Conservation (phyloP, 2,797 vertebrate species). For the Aphelocoma californica region DNA sequence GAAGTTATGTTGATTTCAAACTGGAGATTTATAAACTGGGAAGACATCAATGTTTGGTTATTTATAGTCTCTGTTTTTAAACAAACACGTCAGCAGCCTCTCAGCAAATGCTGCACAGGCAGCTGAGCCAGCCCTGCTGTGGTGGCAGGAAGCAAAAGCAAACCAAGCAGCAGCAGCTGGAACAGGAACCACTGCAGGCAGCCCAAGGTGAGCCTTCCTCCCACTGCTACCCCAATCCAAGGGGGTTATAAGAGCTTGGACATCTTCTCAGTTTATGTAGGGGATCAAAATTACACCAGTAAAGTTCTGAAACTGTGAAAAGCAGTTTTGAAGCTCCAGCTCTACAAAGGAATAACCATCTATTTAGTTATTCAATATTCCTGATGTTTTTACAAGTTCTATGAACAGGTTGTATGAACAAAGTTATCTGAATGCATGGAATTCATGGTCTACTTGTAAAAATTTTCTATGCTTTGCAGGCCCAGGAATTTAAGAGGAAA, state of each 20-base stretch:
- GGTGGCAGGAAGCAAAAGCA: not conserved
- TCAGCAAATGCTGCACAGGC: not conserved
- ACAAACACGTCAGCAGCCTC: not conserved
- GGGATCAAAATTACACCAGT: not conserved
- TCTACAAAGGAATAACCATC: not conserved
- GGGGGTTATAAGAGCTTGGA: not conserved
- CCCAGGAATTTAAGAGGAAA: not conserved
- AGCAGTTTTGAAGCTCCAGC: not conserved
- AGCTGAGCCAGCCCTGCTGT: not conserved
- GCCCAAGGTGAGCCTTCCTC: not conserved
- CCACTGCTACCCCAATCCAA: not conserved
- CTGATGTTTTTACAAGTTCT: not conserved
- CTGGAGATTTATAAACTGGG: not conserved
- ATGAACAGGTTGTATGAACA: not conserved
- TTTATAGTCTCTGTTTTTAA: not conserved
- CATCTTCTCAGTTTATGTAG: not conserved
- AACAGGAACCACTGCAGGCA: conserved; percentile 16
- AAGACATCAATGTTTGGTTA: not conserved
- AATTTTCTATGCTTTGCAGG: not conserved
- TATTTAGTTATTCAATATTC: not conserved
- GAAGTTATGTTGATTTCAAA: not conserved
- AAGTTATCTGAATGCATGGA: not conserved
- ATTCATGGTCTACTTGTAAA: not conserved
- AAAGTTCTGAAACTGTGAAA: not conserved
- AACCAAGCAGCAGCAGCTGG: not conserved